A percentile compares a stretch with the other conserved stretches of the same genome.
Conservation (phyloP, 2,888 invertebrate genomes). For the Luperina testacea region DNA sequence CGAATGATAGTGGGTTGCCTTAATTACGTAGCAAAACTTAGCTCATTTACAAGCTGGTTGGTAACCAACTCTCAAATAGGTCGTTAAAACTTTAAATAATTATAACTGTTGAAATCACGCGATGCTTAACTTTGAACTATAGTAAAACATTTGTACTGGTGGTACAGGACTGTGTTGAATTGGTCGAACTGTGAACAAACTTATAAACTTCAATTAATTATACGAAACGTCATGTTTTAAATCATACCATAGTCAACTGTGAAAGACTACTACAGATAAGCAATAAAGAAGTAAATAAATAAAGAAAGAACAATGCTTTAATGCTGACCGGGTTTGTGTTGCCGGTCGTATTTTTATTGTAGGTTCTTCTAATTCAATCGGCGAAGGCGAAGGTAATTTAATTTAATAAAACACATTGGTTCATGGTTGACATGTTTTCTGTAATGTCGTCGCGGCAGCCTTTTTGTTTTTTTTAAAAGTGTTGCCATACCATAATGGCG, state of each 20-base stretch:
- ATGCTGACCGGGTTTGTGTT: too few species aligned
- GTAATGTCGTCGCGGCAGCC: too few species aligned
- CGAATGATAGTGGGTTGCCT: conserved; percentile 65
- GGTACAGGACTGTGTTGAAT: conserved; percentile 2
- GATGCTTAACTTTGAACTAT: conserved; percentile 62
- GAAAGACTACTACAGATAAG: not conserved
- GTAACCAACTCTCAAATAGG: conserved; percentile 61
- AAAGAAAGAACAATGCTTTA: too few species aligned
- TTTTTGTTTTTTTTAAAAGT: too few species aligned
- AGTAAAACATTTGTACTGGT: conserved; percentile 40
- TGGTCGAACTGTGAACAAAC: conserved; percentile 16
- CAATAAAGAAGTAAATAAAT: too few species aligned
- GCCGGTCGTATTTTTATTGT: too few species aligned
- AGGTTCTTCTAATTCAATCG: too few species aligned
- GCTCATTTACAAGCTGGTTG: conserved; percentile 57
- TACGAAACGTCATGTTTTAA: not conserved
- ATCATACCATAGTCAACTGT: not conserved
- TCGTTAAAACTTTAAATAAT: conserved; percentile 70
- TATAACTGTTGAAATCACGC: conserved; percentile 72
- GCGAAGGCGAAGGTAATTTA: too few species aligned
- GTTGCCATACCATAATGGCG: too few species aligned
- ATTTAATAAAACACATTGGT: too few species aligned
- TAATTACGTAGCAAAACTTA: conserved; percentile 69
- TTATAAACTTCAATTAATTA: not conserved
- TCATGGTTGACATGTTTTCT: too few species aligned